Evolutionary conservation across 2,797 vertebrate genomes (phyloP).

Genomic region (Cephalopachus bancanus): DNA sequence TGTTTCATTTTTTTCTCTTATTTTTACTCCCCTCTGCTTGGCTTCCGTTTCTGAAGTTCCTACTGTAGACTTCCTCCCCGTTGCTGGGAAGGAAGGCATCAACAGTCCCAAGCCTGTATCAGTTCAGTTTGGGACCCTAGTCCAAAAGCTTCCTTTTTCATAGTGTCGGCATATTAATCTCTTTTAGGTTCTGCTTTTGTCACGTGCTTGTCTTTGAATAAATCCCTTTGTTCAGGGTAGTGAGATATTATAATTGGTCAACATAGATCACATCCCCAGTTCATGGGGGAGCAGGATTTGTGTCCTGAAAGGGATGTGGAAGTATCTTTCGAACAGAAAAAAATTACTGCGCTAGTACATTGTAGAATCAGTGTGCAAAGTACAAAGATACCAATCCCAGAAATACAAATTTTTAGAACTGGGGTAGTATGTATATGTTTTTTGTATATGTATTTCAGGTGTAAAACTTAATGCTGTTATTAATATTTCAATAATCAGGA

Average conservation of each 20-base stretch:
- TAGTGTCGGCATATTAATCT: background rate
- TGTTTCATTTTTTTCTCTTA: background rate
- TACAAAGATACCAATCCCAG: background rate
- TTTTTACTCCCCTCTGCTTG: background rate
- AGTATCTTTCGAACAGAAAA: background rate
- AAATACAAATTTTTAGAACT: background rate
- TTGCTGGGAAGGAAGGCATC: background rate
- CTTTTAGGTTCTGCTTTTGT: background rate
- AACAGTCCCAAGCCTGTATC: background rate
- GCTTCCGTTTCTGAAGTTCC: background rate
- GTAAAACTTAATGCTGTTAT: background rate
- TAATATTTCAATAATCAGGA: background rate
- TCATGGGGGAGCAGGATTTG: background rate
- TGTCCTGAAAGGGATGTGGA: background rate
- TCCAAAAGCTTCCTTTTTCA: background rate
- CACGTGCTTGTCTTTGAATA: background rate
- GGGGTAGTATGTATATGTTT: background rate
- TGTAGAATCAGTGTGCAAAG: background rate
- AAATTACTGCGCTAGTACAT: background rate
- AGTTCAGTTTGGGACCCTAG: background rate
- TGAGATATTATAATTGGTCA: background rate
- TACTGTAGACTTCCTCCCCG: background rate
- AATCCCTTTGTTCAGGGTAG: background rate
- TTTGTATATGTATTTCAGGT: background rate
- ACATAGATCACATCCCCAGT: background rate